Evolutionary conservation across 2,113 vertebrate species (phyloP), one percentile per base, ranked within the genome.

Genomic region (Oreotrochilus melanogaster): DNA sequence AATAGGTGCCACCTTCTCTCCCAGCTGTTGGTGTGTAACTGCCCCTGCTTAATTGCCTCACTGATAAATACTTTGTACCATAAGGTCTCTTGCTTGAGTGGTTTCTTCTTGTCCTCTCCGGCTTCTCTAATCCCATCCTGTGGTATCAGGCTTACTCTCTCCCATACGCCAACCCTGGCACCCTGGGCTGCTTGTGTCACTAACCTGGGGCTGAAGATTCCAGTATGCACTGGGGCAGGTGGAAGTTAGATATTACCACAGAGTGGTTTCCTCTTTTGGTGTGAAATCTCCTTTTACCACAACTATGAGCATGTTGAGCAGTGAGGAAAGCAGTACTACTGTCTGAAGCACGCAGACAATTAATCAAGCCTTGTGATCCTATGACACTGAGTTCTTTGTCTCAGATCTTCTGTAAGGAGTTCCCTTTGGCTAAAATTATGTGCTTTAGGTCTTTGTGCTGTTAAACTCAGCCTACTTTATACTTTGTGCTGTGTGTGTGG

Each of bases 61-160:
- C 64, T 2, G 0, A 64, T 95, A 91, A 93, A 71, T 76, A 71
- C 43, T 73, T 88, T 39, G 86, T 58, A 83, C 58, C 60, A 56
- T 82, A 61, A 23, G 23, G 43, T 14, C 42, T 86, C 64, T 48
- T 86, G 69, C 45, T 78, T 89, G 69, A 35, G 51, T 43, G 88
- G 25, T 43, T 82, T 18, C 61, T 70, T 80, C 15, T 88, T 65
- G 54, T 86, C 3, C 25, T 64, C 27, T 83, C 27, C 43, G 83
- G n/a, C 18, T 93, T 72, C 76, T 95, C 35, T 91, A 92, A 92
- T 89, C 61, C 51, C 50, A 53, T 88, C 79, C 86, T 83, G 42
- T 88, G 64, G 51, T 66, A 78, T 79, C 47, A 79, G 50, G 28
- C 80, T 93, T 92, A 58, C 24, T 88, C 64, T 76, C 25, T 70